Evolutionary conservation across 2,113 vertebrate species (phyloP), one percentile per base, ranked within the genome.

Genomic region (Hippotragus niger): DNA sequence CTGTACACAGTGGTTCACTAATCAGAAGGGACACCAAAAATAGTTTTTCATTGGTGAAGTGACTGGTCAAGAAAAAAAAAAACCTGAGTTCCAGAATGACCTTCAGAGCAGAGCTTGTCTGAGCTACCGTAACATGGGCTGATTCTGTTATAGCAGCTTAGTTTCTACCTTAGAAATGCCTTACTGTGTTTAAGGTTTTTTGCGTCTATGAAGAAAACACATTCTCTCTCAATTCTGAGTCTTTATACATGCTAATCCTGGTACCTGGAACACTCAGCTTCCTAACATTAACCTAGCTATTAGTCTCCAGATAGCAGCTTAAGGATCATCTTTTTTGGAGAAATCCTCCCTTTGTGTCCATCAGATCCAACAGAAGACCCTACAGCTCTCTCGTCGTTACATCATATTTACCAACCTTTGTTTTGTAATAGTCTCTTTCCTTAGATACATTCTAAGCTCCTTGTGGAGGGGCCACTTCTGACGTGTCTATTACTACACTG

Each of bases 41-140:
- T 17, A 36, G 78, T 53, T 74, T 64, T 88, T 88, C 94, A 88
- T 6, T 83, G 60, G 62, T 53, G 52, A 85, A 96, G 60, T 45
- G 74, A 67, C 13, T 52, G 11, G 76, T 90, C 81, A 92, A 90
- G 15, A 40, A 53, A 89, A 94, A 92, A 92, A 90, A 64, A 23
- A 74, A 71, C 52, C 16, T 33, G n/a, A 71, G 29, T 76, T 64
- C 17, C 90, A 96, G 12, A 87, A 57, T 45, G 53, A 33, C 40
- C 27, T 90, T 78, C 78, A 17, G 36, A 92, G 36, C 7, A 91
- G 33, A 96, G 36, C 10, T 95, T 90, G 6, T 88, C 50, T 80
- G 2, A 90, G 21, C 16, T 47, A 36, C 74, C 50, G 0, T 84
- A 55, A 78, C 36, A 27, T 85, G 9, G 11, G 40, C 19, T 21